Evolutionary conservation across 2,888 invertebrate species (phyloP).

Genomic region (Amaurobius ferox): DNA sequence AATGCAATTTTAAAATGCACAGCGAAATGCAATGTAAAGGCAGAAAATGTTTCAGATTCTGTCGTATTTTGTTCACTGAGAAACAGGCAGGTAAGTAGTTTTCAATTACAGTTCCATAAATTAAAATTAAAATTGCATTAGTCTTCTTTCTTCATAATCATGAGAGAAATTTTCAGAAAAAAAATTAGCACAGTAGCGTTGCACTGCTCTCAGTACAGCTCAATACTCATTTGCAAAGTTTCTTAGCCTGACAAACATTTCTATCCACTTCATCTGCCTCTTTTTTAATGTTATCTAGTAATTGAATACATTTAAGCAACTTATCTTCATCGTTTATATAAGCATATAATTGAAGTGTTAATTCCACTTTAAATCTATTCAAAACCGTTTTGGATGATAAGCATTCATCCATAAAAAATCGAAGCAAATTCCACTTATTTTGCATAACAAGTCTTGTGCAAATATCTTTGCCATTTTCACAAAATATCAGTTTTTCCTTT

Average conservation of each 20-base stretch:
- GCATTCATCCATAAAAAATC: slow-evolving; percentile 36
- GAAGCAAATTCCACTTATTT: slow-evolving; percentile 35
- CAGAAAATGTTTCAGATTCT: no score
- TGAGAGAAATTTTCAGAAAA: no score
- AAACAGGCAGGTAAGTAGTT: no score
- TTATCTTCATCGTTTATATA: neutral
- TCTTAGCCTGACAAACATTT: slow-evolving; percentile 51
- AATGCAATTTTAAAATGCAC: no score
- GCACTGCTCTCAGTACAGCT: no score
- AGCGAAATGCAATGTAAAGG: no score
- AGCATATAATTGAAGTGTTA: slow-evolving; percentile 1
- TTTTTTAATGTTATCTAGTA: neutral
- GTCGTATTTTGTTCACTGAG: no score
- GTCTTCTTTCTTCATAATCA: no score
- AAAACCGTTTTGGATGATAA: slow-evolving; percentile 29
- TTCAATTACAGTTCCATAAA: no score
- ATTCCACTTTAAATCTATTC: slow-evolving; percentile 42
- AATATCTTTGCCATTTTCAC: slow-evolving; percentile 29
- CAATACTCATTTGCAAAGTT: no score
- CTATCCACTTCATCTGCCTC: slow-evolving; percentile 26
- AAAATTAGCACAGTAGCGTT: no score
- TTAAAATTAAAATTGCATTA: no score
- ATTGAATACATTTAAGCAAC: slow-evolving; percentile 45
- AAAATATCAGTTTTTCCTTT: slow-evolving; percentile 37
- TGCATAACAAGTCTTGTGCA: slow-evolving; percentile 33